Evolutionary conservation across 2,113 vertebrate genomes (phyloP).

Genomic region (Mystacornis crossleyi): DNA sequence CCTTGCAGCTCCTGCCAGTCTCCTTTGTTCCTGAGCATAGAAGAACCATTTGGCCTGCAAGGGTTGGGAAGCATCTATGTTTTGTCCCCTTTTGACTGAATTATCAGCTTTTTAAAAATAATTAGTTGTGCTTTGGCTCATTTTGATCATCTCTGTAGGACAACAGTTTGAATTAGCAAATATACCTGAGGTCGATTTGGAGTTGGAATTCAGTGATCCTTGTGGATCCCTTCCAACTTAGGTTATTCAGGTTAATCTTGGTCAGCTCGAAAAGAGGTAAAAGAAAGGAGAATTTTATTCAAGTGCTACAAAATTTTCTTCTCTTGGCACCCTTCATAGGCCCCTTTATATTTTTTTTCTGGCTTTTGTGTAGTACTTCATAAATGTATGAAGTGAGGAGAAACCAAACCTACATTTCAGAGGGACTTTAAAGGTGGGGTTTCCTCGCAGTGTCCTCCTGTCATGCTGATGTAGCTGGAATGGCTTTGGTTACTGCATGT

Average conservation of each 20-base stretch:
- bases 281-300: background rate
- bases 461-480: accelerated
- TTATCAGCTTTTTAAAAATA: background rate
- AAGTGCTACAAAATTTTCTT: background rate
- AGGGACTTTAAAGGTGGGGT: background rate
- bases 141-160: background rate
- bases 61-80: background rate
- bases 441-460: background rate
- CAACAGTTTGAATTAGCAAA: background rate
- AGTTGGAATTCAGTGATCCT: background rate
- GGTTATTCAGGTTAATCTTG: background rate
- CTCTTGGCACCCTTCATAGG: background rate
- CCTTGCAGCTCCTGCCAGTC: background rate
- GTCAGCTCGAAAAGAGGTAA: background rate
- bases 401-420: background rate
- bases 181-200: background rate
- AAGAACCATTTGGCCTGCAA: background rate
- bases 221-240: background rate
- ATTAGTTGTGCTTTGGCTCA: background rate
- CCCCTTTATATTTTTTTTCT: background rate
- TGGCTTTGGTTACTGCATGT: background rate
- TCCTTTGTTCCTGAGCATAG: background rate
- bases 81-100: background rate
- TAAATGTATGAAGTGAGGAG: background rate
- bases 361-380: background rate